These are phyloP conservation scores for Drosophila mettleri DNA, from an alignment of 2,888 invertebrate genomes.

Conservation along the genomic window DNA sequence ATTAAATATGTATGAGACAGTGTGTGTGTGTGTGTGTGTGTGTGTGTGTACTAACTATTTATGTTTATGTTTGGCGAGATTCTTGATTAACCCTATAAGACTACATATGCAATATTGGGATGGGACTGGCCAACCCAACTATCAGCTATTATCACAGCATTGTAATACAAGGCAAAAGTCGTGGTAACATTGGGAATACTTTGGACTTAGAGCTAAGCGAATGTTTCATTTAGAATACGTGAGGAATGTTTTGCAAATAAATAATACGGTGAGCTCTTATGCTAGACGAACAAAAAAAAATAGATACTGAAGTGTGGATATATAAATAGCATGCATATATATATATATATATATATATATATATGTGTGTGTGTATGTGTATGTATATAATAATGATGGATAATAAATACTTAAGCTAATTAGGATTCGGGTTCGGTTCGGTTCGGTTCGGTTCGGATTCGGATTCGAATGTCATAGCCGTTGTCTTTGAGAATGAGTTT, in stretches of 20 bases:
- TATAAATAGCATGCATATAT: neutral
- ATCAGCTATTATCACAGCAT: slow-evolving; percentile 74
- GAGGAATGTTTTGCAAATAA: slow-evolving; percentile 52
- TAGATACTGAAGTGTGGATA: slow-evolving; percentile 4
- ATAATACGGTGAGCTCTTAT: slow-evolving; percentile 48
- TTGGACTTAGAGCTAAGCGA: slow-evolving; percentile 43
- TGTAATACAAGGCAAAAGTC: slow-evolving; percentile 70
- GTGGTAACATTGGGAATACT: slow-evolving; percentile 28
- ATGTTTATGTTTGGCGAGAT: slow-evolving; percentile 36
- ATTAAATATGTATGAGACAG: neutral
- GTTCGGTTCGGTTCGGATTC: slow-evolving; percentile 22
- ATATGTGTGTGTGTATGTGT: no score
- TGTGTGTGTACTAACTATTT: slow-evolving; percentile 1
- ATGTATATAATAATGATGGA: neutral
- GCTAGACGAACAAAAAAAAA: slow-evolving; percentile 21
- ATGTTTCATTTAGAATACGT: slow-evolving; percentile 28
- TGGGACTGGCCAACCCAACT: slow-evolving; percentile 49
- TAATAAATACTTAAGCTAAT: slow-evolving; percentile 48
- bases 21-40: neutral
- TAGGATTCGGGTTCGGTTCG: slow-evolving; percentile 36
- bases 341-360: neutral
- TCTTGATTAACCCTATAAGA: slow-evolving; percentile 18
- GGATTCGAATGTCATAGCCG: slow-evolving; percentile 46
- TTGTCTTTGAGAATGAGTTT: slow-evolving; percentile 47
- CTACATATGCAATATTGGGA: slow-evolving; percentile 27